Evolutionary conservation across 2,113 vertebrate genomes (phyloP), one percentile per base, ranked within the genome.

Genomic region (Mormoops blainvillei): DNA sequence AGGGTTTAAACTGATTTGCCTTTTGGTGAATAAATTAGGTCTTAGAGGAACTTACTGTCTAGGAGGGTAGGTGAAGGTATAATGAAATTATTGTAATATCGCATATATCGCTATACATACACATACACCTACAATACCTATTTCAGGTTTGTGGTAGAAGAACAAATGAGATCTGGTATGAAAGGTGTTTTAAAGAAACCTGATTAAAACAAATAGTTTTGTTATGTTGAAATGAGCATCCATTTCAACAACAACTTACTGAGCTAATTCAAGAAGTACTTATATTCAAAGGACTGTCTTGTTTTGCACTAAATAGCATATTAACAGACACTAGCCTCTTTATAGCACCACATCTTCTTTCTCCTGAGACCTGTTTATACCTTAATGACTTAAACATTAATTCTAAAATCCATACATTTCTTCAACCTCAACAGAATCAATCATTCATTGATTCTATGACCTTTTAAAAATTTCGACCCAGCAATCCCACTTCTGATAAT

Each of bases 1-100:
- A 88, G 31, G 10, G 52, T 97, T 96, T 82, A 70, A 92, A 77
- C 15, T 92, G 3, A 87, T 88, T 90, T 94, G 5, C 70, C 56
- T 87, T 73, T 54, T 38, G 9, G n/a, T 87, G 56, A 95, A 76
- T 33, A 26, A 94, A 50, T n/a, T 41, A 80, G 80, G 36, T 78
- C 56, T 95, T 36, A 84, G 76, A 80, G 14, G 52, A 80, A 84
- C 31, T 87, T 92, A 89, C 73, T 92, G 7, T 85, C 31, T n/a
- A 63, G 56, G 13, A 65, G 11, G 45, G 7, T 54, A 87, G 70
- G 58, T 36, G 28, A 68, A 70, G 50, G 74, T 43, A 54, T 26
- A 85, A 68, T 81, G 70, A 84, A 87, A 78, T 36, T 48, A 61
- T 73, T 90, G 31, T 58, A 80, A 56, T 80, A 65, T 36, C 78